Conservation (phyloP, 2,888 invertebrate genomes). For the Oligia strigilis region DNA sequence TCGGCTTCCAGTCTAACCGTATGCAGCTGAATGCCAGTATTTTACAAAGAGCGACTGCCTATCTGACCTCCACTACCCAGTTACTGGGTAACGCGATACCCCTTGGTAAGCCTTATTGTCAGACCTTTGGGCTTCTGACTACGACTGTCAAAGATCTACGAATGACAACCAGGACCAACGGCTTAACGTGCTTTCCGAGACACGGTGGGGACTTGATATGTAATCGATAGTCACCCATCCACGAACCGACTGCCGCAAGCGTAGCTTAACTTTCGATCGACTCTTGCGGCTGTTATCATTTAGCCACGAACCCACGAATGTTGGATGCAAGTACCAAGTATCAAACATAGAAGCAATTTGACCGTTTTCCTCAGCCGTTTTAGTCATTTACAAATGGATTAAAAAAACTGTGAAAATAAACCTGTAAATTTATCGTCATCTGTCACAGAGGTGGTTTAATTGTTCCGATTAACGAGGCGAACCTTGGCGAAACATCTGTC, state of each 20-base stretch:
- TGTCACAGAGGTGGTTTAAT: slow-evolving; percentile 56
- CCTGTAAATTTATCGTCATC: slow-evolving; percentile 51
- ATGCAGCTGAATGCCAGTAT: not conserved
- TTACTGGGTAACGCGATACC: not conserved
- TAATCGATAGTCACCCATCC: too few relatives aligned
- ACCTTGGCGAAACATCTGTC: slow-evolving; percentile 69
- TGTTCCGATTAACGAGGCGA: slow-evolving; percentile 61
- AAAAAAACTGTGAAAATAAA: slow-evolving; percentile 48
- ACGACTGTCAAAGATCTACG: not conserved
- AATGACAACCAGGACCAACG: not conserved
- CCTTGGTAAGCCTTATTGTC: not conserved
- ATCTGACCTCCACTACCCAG: too few relatives aligned
- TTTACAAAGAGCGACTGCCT: too few relatives aligned
- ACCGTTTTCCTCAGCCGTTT: not conserved
- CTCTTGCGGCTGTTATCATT: too few relatives aligned
- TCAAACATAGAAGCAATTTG: not conserved
- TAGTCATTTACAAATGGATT: not conserved
- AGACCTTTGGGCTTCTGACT: not conserved
- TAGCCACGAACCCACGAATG: too few relatives aligned
- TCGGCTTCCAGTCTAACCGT: not conserved
- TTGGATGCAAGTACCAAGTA: too few relatives aligned
- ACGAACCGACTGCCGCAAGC: too few relatives aligned
- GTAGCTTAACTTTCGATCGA: too few relatives aligned
- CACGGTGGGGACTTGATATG: too few relatives aligned
- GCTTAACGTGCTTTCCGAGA: not conserved